Evolutionary conservation across 2,797 vertebrate species (phyloP).

Genomic region (Antennarius maculatus): DNA sequence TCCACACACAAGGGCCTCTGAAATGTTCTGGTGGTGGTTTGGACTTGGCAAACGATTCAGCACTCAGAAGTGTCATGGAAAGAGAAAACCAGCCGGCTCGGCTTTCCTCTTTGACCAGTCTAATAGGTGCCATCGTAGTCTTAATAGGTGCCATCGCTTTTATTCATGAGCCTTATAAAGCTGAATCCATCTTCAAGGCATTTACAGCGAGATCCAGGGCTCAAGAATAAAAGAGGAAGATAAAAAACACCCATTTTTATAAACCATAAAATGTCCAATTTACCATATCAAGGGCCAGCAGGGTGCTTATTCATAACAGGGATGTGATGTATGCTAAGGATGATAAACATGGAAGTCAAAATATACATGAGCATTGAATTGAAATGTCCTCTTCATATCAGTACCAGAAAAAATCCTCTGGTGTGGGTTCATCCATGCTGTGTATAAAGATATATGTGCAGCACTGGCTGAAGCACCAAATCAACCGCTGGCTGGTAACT

Average conservation of each 20-base stretch:
- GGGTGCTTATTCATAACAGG: constrained; percentile 73
- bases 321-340: constrained; percentile 74
- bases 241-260: constrained; percentile 74
- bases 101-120: constrained; percentile 35
- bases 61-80: constrained; percentile 13
- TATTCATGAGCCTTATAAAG: constrained; percentile 78
- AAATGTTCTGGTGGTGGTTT: constrained; percentile 26
- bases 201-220: constrained; percentile 63
- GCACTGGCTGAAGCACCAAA: constrained; percentile 64
- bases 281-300: constrained; percentile 82
- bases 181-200: constrained; percentile 72
- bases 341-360: constrained; percentile 81
- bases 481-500: constrained; percentile 72
- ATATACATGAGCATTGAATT: constrained; percentile 70
- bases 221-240: constrained; percentile 79
- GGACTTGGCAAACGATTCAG: constrained; percentile 14
- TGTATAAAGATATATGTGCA: constrained; percentile 72
- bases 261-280: constrained; percentile 85
- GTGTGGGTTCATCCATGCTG: constrained; percentile 66
- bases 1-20: constrained; percentile 29
- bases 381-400: constrained; percentile 75
- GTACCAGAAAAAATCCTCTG: constrained; percentile 58
- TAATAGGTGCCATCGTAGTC: constrained; percentile 41
- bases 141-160: constrained; percentile 57
- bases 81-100: constrained; percentile 14